Evolutionary conservation across 2,888 invertebrate genomes (phyloP), one percentile per base, ranked within the genome.

Genomic region (Tanytarsus gracilentus): DNA sequence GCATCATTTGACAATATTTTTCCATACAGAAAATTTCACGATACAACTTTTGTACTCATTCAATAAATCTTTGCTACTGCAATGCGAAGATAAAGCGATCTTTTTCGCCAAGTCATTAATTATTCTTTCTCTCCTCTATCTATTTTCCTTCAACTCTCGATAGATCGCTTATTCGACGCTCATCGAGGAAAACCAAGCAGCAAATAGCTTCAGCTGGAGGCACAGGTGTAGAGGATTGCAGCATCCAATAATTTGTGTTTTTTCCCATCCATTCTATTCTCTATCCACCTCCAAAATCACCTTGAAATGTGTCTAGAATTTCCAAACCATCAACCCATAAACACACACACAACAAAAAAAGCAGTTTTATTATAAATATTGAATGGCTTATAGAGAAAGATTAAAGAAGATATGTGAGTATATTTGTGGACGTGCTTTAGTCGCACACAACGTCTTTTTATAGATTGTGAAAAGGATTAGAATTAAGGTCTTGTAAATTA

Each of bases 131-230:
- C 16, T 53, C 2, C n/a, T 40, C 21, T 55, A n/a, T 21, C 8
- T 4, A 33, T 33, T 36, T 36, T 14, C 14, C 2, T 11, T 18
- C 2, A 44, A 23, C 5, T n/a, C n/a, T 30, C 49, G 25, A 9
- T 62, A 78, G 86, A 62, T 87, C 87, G 63, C 78, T 90, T 63
- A 89, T 90, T 66, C 78, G 90, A 64, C 78, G 89, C 63, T 84
- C 87, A 62, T 87, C 86, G 67, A 80, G 86, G 65, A 88, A 87
- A 74, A 82, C 86, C 63, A 86, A 86, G 68, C 86, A 86, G 69
- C 86, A 86, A 74, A 83, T 86, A 66, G 77, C 84, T 65, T 85
- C 86, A 67, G 81, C 83, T 49, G 82, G 84, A 50, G 82, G 84
- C 65, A 77, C 71, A 61, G 74, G 72, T 61, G 74, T 78, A 27